Percentiles rank a stretch among this genome's conserved stretches.
Conservation (phyloP, 2,113 vertebrate species). For the Eudyptes chrysolophus region DNA sequence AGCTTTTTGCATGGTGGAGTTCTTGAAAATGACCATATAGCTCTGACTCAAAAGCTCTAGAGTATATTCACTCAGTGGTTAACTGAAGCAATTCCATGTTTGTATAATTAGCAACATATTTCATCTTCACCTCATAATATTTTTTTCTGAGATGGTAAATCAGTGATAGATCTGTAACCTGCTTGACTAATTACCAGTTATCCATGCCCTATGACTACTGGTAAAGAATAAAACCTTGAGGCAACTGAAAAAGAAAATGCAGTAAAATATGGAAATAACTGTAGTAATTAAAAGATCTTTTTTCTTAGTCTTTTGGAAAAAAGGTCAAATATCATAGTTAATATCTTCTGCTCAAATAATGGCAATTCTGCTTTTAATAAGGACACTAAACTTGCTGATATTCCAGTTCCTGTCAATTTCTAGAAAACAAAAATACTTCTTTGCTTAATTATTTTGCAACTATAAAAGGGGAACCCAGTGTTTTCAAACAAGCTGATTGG, state of each 20-base stretch:
- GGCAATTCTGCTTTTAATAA: not conserved
- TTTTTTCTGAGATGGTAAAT: not conserved
- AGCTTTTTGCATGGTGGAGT: not conserved
- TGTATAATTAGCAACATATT: not conserved
- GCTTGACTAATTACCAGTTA: not conserved
- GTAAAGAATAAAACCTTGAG: not conserved
- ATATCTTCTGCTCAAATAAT: not conserved
- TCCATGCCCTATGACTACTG: not conserved
- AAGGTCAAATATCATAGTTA: not conserved
- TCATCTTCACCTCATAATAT: not conserved
- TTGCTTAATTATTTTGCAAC: not conserved
- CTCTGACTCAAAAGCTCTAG: not conserved
- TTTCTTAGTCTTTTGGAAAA: not conserved
- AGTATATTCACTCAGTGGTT: not conserved
- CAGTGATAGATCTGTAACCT: not conserved
- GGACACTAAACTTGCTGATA: not conserved
- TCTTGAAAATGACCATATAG: not conserved
- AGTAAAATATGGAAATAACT: not conserved
- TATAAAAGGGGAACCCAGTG: not conserved
- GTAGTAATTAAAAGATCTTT: not conserved
- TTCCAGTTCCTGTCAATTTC: not conserved
- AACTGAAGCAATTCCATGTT: not conserved
- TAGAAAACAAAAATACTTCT: not conserved
- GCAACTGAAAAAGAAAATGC: not conserved
- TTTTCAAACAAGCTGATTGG: not conserved